These are phyloP conservation scores for Arvicanthis niloticus DNA, from an alignment of 2,113 vertebrate species.

Conservation along the genomic window DNA sequence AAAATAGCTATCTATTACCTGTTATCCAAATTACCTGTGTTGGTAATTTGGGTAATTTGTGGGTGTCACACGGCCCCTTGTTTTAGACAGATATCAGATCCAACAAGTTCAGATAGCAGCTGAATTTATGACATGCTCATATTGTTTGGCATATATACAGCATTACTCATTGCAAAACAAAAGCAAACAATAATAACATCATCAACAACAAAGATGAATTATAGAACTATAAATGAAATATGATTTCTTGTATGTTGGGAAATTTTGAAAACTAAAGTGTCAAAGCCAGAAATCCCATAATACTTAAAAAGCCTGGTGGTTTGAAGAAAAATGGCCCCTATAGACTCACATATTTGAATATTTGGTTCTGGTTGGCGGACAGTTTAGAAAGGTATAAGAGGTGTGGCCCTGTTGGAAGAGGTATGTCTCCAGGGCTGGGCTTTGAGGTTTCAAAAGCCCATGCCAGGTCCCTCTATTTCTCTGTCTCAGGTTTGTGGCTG, in stretches of 20 bases:
- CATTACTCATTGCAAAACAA: neutral
- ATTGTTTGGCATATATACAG: neutral
- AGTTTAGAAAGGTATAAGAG: neutral
- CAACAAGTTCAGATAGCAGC: neutral
- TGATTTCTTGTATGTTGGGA: neutral
- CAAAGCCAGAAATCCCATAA: neutral
- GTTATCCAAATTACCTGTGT: neutral
- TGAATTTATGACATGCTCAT: neutral
- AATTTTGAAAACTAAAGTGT: neutral
- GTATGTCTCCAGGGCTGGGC: neutral
- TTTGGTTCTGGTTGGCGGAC: no score
- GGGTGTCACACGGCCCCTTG: rapidly evolving
- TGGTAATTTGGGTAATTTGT: neutral
- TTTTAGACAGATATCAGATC: neutral
- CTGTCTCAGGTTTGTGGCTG: no score
- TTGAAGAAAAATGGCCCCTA: neutral
- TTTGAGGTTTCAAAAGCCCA: neutral
- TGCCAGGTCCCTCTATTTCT: neutral
- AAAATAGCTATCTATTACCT: no score
- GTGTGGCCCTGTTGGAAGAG: neutral
- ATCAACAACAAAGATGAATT: neutral
- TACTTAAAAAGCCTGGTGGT: neutral
- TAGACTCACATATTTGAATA: neutral
- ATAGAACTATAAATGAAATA: neutral
- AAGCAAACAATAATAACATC: neutral